Conservation (phyloP, 2,888 invertebrate genomes). For the Hermaeophaga mercurialis region DNA sequence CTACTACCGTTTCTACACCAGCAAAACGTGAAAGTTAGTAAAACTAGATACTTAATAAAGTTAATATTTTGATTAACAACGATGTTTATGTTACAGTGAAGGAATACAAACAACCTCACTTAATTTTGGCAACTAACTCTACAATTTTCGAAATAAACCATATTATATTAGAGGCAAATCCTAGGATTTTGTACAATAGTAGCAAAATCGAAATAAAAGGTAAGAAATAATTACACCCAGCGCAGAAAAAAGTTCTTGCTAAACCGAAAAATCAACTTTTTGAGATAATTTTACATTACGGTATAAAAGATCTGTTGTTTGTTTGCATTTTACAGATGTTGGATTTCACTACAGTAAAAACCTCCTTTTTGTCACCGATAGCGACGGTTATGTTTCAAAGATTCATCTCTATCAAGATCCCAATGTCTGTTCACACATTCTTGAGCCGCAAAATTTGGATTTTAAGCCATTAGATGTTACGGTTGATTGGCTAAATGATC, state of each 20-base stretch:
- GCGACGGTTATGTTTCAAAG: constrained; percentile 61
- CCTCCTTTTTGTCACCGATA: constrained; percentile 78
- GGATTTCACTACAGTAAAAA: constrained; percentile 77
- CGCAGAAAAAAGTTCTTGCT: too few relatives aligned
- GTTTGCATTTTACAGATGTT: constrained; percentile 68
- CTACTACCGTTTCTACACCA: constrained; percentile 69
- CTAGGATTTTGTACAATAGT: constrained; percentile 65
- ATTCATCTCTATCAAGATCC: constrained; percentile 54
- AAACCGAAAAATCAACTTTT: too few relatives aligned
- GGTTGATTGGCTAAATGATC: constrained; percentile 88
- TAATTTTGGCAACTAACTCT: constrained; percentile 73
- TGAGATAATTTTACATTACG: too few relatives aligned
- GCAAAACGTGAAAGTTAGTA: constrained; percentile 67
- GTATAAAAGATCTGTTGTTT: too few relatives aligned
- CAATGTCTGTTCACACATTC: constrained; percentile 54
- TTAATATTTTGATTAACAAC: constrained; percentile 2
- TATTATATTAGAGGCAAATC: constrained; percentile 69
- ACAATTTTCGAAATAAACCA: constrained; percentile 70
- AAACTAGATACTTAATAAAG: constrained; percentile 33
- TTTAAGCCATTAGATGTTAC: constrained; percentile 74
- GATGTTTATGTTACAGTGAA: constrained; percentile 60
- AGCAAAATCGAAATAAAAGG: constrained; percentile 23
- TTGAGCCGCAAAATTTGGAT: constrained; percentile 64
- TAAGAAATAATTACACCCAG: too few relatives aligned
- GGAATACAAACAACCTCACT: constrained; percentile 69